phyloP scores from a whole-genome alignment of 1,140 invertebrate species.

The Ridgeia piscesae region DNA sequence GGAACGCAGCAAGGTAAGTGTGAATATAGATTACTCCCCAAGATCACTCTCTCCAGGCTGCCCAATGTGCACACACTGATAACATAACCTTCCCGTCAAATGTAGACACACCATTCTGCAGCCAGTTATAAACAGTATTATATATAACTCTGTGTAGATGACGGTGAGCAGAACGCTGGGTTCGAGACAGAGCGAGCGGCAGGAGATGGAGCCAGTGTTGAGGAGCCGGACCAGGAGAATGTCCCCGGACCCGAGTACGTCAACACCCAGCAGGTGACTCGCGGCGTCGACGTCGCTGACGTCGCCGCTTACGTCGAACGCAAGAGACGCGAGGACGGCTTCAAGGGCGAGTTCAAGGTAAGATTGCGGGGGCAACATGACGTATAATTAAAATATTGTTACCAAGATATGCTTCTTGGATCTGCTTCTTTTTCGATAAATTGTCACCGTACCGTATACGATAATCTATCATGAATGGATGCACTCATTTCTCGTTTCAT shows the following conservation, averaged over 20 bases:
- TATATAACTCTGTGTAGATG: neutral
- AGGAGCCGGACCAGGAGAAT: neutral
- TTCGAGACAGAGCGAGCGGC: neutral
- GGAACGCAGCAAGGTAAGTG: neutral
- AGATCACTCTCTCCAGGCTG: too few relatives aligned
- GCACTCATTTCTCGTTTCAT: too few relatives aligned
- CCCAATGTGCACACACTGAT: too few relatives aligned
- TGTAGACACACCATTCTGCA: too few relatives aligned
- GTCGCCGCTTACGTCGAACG: neutral
- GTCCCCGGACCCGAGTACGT: neutral
- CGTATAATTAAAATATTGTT: neutral
- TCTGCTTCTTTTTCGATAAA: too few relatives aligned
- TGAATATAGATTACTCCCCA: neutral
- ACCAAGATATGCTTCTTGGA: too few relatives aligned
- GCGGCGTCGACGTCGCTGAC: neutral
- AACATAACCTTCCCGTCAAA: too few relatives aligned
- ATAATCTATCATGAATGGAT: too few relatives aligned
- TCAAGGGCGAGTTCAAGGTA: neutral
- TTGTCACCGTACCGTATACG: too few relatives aligned
- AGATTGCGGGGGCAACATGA: too few relatives aligned
- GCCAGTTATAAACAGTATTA: too few relatives aligned
- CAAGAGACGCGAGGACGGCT: neutral
- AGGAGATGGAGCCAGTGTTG: neutral
- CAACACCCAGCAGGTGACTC: neutral
- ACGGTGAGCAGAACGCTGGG: neutral